A percentile compares a stretch with the other conserved stretches of the same genome.
phyloP scores from a whole-genome alignment of 1,140 invertebrate species.

The Musca vetustissima region DNA sequence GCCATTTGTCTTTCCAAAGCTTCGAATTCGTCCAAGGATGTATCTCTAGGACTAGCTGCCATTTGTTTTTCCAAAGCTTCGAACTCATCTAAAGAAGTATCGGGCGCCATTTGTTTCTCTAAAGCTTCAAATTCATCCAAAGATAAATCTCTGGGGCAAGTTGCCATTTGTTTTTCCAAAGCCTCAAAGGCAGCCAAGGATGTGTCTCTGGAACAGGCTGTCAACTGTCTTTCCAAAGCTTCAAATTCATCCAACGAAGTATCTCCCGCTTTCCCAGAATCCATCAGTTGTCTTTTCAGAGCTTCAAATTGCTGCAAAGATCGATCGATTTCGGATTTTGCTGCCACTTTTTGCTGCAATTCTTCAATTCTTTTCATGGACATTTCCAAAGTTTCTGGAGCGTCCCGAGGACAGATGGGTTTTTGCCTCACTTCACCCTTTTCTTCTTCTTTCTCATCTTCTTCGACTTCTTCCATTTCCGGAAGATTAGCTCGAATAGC shows the following conservation, averaged over 20 bases:
- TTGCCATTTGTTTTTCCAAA: not conserved
- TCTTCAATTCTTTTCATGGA: too few species aligned
- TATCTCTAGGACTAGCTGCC: not conserved
- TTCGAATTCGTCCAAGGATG: not conserved
- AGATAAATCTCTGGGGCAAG: not conserved
- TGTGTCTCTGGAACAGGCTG: not conserved
- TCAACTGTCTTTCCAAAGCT: not conserved
- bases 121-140: slow-evolving; percentile 14
- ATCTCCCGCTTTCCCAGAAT: not conserved
- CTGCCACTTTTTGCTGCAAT: too few species aligned
- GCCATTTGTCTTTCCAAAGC: not conserved
- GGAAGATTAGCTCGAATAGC: slow-evolving; percentile 4
- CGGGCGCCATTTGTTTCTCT: not conserved
- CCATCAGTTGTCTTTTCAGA: too few species aligned
- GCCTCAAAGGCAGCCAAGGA: not conserved
- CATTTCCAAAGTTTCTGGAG: not conserved
- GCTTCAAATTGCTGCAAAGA: too few species aligned
- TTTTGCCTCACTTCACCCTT: too few species aligned
- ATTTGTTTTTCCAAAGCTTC: not conserved
- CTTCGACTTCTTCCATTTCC: not conserved
- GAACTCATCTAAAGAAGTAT: too few species aligned
- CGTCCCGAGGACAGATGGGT: too few species aligned
- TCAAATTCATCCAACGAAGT: not conserved
- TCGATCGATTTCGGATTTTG: too few species aligned
- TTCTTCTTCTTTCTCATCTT: not conserved